phyloP scores from a whole-genome alignment of 2,888 invertebrate species.

The Tubulanus polymorphus region DNA sequence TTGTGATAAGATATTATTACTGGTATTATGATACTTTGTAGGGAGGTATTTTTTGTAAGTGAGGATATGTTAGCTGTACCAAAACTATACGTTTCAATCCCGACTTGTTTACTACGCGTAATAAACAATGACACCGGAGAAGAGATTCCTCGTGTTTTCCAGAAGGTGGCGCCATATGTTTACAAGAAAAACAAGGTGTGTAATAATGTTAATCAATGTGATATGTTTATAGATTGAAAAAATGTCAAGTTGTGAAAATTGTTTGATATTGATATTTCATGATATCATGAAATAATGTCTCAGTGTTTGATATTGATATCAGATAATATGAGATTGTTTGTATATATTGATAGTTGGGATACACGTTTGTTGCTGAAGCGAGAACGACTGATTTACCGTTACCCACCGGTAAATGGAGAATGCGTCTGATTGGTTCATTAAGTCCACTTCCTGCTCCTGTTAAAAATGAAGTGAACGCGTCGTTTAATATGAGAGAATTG shows the following conservation, averaged over 20 bases:
- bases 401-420: slow-evolving; percentile 42
- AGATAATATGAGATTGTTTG: background rate
- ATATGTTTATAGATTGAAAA: too few species aligned
- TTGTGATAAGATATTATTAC: too few species aligned
- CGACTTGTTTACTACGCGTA: slow-evolving; percentile 49
- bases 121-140: slow-evolving; percentile 52
- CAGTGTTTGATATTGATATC: too few species aligned
- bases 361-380: slow-evolving; percentile 52
- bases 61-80: slow-evolving; percentile 51
- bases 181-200: slow-evolving; percentile 51
- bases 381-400: slow-evolving; percentile 41
- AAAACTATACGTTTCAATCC: slow-evolving; percentile 43
- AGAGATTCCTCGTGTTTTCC: slow-evolving; percentile 51
- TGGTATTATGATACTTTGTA: slow-evolving; percentile 19
- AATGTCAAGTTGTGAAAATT: too few species aligned
- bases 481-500: slow-evolving; percentile 44
- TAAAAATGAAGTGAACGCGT: slow-evolving; percentile 39
- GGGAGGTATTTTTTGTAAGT: slow-evolving; percentile 47
- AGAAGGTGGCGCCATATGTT: slow-evolving; percentile 51
- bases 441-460: slow-evolving; percentile 43
- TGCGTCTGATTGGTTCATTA: slow-evolving; percentile 51
- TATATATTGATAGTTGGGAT: slow-evolving; percentile 44
- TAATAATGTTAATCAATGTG: too few species aligned
- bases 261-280: background rate
- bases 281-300: background rate